Percentiles rank a stretch among this genome's conserved stretches.
Conservation (phyloP, 2,113 vertebrate species). For the Stercorarius parasiticus region DNA sequence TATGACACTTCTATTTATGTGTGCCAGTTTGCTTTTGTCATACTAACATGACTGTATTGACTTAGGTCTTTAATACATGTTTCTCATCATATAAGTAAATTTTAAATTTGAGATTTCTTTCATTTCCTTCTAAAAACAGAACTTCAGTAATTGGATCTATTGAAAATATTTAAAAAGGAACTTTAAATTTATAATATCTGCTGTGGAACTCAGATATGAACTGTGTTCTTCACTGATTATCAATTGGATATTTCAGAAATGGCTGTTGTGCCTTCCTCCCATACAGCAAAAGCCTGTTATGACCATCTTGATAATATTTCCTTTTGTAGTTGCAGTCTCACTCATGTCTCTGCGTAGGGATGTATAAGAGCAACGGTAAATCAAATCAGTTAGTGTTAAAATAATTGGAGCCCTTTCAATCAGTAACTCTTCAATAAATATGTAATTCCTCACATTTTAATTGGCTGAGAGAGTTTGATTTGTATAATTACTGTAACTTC, state of each 20-base stretch:
- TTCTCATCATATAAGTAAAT: neutral
- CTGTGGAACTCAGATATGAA: neutral
- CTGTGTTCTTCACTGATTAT: neutral
- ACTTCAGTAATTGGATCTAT: neutral
- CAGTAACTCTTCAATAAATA: neutral
- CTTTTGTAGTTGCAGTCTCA: neutral
- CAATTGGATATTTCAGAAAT: neutral
- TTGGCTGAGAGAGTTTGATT: neutral
- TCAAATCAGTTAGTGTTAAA: neutral
- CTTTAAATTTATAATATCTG: neutral
- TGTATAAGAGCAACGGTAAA: neutral
- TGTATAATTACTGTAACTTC: neutral
- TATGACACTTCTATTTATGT: neutral
- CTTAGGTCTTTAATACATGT: neutral
- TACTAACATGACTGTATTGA: neutral
- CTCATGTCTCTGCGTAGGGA: neutral
- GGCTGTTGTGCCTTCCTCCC: neutral
- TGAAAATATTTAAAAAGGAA: neutral
- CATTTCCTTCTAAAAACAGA: neutral
- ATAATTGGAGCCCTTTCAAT: neutral
- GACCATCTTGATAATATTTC: neutral
- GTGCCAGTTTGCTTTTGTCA: neutral
- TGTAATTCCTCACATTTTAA: neutral
- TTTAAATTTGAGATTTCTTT: neutral
- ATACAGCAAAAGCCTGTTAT: neutral